Base-by-base conservation (phyloP, 2,888 invertebrate species). In the Bombylius major region DNA sequence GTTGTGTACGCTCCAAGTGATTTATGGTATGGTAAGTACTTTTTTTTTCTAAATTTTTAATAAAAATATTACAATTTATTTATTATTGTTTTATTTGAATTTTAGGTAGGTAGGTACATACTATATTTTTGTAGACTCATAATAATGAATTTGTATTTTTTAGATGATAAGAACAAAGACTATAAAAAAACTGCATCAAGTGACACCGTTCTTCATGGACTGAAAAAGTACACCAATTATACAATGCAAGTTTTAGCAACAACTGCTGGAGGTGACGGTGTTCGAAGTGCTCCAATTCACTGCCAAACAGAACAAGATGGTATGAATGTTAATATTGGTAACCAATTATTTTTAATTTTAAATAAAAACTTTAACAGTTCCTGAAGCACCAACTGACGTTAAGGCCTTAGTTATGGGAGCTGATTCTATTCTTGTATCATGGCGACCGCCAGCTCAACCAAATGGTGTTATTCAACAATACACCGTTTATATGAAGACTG, bases 251-350 rank as follows among this genome's bases (percentile, higher is more conserved):
- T 97, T 42, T 76, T 95, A 65, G 94, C 96, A 32, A 95, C 87
- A 66, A 96, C 96, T 8, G 87, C 93, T 56, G 95, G 93, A 61
- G 97, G 97, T 12, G 95, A 96, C 72, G 95, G 96, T 60, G 93
- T 93, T 50, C 83, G 91, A 63, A 75, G 75, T 63, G 65, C 66
- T n/a, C 65, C 75, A 57, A 90, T 95, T 64, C 91, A 91, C 73
- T 93, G 95, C 71, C 89, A 89, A 76, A 96, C 96, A 52, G 91
- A 93, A 78, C 94, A 96, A 77, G 96, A 96, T 74, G 90, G 94
- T 93, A 75, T 74, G 70, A 61, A 56, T 47, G 54, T 23, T 46
- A 14, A 39, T 13, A n/a, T 44, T n/a, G 14, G 14, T 5, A 45
- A 14, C 12, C 8, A 44, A 45, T 32, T 34, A 39, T 33, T 45